Evolutionary conservation across 2,113 vertebrate genomes (phyloP).

Genomic region (Theropithecus gelada): DNA sequence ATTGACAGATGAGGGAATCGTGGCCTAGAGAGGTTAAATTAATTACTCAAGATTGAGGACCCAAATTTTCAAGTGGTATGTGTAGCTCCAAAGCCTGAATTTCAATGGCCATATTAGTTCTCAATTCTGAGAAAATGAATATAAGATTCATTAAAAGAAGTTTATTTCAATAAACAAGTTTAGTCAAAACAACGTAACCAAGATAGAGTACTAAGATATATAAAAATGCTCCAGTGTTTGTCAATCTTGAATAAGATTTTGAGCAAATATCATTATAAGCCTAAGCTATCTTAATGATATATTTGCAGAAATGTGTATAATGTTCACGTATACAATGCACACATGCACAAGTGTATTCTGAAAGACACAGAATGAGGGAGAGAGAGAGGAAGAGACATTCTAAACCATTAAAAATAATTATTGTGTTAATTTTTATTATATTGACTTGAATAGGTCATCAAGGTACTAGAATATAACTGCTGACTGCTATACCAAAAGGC

Average conservation of each 20-base stretch:
- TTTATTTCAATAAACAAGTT: background rate
- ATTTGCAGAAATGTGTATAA: background rate
- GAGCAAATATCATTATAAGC: background rate
- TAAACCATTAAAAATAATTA: background rate
- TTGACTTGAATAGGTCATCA: slow-evolving; percentile 36
- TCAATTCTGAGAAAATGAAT: background rate
- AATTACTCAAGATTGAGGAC: background rate
- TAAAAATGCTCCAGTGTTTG: background rate
- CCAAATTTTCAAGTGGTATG: background rate
- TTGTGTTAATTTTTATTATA: slow-evolving; percentile 45
- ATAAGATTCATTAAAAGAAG: background rate
- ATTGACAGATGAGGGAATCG: background rate
- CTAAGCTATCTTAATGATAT: background rate
- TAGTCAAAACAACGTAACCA: background rate
- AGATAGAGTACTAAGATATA: background rate
- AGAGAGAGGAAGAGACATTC: background rate
- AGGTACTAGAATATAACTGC: slow-evolving; percentile 34
- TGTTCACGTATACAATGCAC: background rate
- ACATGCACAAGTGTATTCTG: background rate
- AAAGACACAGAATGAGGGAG: background rate
- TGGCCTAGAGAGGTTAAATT: background rate
- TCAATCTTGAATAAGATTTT: background rate
- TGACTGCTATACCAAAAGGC: background rate
- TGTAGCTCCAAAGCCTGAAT: background rate
- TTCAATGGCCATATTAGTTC: background rate